phyloP scores from a whole-genome alignment of 1,140 invertebrate species.

The Brachionus rotundiformis region DNA sequence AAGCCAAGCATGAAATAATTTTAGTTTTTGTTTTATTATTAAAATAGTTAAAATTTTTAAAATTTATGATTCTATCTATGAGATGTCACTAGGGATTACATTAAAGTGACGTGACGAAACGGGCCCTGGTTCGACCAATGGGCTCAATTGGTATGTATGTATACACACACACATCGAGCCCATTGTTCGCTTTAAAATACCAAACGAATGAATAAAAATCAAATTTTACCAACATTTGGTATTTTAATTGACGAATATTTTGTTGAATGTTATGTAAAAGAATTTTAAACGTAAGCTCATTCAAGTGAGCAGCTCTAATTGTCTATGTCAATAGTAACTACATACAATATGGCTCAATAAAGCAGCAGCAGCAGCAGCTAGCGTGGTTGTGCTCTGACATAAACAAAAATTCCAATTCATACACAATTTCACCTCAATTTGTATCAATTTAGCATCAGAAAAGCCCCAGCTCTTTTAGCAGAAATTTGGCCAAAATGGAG shows the following conservation, averaged over 20 bases:
- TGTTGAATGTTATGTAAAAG: background rate
- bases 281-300: background rate
- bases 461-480: too few relatives aligned
- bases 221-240: background rate
- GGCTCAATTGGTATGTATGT: background rate
- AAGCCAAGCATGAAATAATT: conserved; percentile 34
- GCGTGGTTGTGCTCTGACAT: background rate
- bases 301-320: background rate
- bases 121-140: background rate
- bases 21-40: conserved; percentile 41
- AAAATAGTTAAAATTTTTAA: conserved; percentile 41
- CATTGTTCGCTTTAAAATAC: conserved; percentile 3
- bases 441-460: too few relatives aligned
- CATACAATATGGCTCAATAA: background rate
- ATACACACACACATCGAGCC: background rate
- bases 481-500: too few relatives aligned
- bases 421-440: background rate
- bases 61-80: background rate
- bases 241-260: conserved; percentile 20
- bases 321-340: background rate
- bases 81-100: background rate
- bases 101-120: background rate
- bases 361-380: background rate
- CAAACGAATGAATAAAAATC: background rate
- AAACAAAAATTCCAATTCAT: background rate